These are phyloP conservation scores for Elephantulus edwardii DNA, from an alignment of 2,113 vertebrate genomes.

Conservation along the genomic window DNA sequence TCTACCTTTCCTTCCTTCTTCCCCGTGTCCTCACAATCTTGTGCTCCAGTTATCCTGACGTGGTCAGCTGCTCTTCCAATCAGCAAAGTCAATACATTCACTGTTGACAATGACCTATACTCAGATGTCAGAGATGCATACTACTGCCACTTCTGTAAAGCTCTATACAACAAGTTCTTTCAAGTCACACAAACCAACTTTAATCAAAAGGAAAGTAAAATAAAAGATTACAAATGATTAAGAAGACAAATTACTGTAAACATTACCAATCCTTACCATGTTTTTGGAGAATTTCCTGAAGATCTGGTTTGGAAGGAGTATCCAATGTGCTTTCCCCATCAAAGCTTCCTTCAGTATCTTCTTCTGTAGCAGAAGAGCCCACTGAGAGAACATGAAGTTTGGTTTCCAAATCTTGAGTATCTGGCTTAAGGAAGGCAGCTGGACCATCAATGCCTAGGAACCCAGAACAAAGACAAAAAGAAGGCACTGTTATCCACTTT, in stretches of 20 bases:
- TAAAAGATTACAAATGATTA: neutral
- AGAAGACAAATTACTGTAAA: neutral
- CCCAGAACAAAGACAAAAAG: constrained; percentile 26
- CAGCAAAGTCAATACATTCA: neutral
- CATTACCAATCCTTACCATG: constrained; percentile 83
- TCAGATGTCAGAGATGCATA: neutral
- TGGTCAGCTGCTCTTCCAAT: neutral
- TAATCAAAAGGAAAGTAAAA: neutral
- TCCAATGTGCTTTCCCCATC: constrained; percentile 82
- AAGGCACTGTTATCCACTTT: neutral
- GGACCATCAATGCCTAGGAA: constrained; percentile 92
- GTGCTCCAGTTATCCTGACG: neutral
- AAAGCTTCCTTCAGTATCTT: constrained; percentile 81
- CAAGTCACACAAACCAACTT: neutral
- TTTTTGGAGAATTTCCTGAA: constrained; percentile 92
- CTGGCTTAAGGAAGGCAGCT: constrained; percentile 88
- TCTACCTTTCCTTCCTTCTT: neutral
- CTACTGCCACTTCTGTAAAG: neutral
- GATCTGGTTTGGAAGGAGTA: constrained; percentile 86
- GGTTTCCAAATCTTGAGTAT: constrained; percentile 83
- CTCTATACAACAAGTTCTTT: neutral
- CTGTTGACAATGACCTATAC: neutral
- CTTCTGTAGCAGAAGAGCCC: constrained; percentile 82
- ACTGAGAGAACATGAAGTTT: constrained; percentile 87
- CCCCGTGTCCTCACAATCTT: neutral